These are phyloP conservation scores for Drosophila burlai DNA, from an alignment of 1,140 invertebrate species.

Conservation along the genomic window DNA sequence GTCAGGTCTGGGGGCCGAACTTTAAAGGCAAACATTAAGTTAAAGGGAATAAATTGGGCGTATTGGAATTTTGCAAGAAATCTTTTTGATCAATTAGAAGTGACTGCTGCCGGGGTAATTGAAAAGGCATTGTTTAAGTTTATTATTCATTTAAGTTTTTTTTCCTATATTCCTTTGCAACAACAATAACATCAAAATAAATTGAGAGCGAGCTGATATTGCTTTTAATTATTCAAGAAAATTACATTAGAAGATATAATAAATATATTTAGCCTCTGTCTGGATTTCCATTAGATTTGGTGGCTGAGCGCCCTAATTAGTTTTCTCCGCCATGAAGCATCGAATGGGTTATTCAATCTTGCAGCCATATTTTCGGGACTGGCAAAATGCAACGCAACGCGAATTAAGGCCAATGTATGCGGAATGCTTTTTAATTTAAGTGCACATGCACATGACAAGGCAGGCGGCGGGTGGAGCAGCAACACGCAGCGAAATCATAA, in stretches of 20 bases:
- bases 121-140: background rate
- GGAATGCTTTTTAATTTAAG: constrained; percentile 62
- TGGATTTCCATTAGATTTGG: no score
- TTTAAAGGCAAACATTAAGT: constrained; percentile 16
- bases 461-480: constrained; percentile 7
- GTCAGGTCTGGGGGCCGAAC: background rate
- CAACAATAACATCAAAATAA: background rate
- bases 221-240: background rate
- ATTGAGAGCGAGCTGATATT: background rate
- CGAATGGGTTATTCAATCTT: constrained; percentile 14
- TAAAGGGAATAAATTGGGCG: background rate
- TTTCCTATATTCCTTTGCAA: background rate
- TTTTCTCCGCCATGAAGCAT: background rate
- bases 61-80: background rate
- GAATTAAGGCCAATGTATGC: constrained; percentile 45
- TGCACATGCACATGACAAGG: constrained; percentile 60
- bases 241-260: background rate
- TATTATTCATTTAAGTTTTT: no score
- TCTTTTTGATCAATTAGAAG: constrained; percentile 19
- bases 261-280: background rate
- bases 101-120: background rate
- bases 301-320: background rate
- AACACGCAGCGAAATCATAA: constrained; percentile 55
- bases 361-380: constrained; percentile 27
- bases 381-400: constrained; percentile 16